phyloP scores from a whole-genome alignment of 2,113 vertebrate genomes.

The Pseudopipra pipra region DNA sequence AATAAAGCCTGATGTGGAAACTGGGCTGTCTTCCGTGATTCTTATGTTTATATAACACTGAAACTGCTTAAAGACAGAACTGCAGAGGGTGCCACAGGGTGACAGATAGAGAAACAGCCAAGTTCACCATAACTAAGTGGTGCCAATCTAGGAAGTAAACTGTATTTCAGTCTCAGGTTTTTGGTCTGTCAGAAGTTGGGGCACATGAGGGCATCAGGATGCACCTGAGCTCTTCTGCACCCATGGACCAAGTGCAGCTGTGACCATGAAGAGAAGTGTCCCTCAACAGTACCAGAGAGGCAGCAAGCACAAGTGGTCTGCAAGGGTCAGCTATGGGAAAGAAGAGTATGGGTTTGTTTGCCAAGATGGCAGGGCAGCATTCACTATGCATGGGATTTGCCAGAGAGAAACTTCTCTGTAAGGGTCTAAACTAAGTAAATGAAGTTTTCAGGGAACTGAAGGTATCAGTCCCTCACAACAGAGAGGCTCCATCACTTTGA shows the following conservation, averaged over 20 bases:
- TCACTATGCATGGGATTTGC: neutral
- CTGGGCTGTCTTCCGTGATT: neutral
- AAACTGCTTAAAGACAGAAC: neutral
- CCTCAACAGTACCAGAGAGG: fast-evolving
- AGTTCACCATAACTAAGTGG: neutral
- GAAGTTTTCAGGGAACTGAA: neutral
- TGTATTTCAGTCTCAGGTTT: neutral
- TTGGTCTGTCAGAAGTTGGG: neutral
- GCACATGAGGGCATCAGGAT: neutral
- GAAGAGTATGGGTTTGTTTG: fast-evolving
- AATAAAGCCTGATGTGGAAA: neutral
- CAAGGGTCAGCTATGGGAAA: neutral
- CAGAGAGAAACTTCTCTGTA: neutral
- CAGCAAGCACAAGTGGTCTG: neutral
- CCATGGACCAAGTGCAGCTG: no score
- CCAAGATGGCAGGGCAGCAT: fast-evolving
- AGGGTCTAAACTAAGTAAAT: neutral
- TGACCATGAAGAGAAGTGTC: fast-evolving
- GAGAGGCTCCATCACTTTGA: neutral
- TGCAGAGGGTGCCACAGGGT: neutral
- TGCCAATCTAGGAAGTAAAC: neutral
- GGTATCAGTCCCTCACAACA: neutral
- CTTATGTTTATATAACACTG: neutral
- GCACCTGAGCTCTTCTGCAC: neutral
- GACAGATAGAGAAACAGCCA: neutral